Conservation (phyloP, 1,140 invertebrate genomes). For the Diuraphis noxia region DNA sequence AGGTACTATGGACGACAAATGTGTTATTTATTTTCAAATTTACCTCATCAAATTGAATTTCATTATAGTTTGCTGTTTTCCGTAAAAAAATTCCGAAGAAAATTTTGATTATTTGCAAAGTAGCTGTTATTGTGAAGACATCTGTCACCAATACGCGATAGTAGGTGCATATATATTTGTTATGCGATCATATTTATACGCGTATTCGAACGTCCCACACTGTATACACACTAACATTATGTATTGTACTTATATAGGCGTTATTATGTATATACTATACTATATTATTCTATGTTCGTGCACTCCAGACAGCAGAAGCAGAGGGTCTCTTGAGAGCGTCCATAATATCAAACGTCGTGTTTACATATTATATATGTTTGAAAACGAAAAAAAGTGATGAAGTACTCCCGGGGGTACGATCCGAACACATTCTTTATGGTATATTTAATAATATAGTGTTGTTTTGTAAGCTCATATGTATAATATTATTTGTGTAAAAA, state of each 20-base stretch:
- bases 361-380: slow-evolving; percentile 12
- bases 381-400: slow-evolving; percentile 35
- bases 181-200: background rate
- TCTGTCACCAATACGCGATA: slow-evolving; percentile 36
- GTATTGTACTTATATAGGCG: background rate
- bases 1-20: no score
- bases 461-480: background rate
- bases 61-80: no score
- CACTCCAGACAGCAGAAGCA: background rate
- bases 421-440: background rate
- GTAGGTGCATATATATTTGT: background rate
- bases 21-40: no score
- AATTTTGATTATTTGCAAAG: background rate
- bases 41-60: no score
- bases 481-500: background rate
- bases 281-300: background rate
- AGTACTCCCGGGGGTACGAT: slow-evolving; percentile 45
- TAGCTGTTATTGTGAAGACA: slow-evolving; percentile 41
- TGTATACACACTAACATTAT: background rate
- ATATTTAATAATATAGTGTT: background rate
- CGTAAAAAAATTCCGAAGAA: no score
- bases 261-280: background rate
- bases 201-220: background rate
- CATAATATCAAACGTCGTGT: slow-evolving; percentile 9
- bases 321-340: slow-evolving; percentile 12